Base-by-base conservation (phyloP, 2,888 invertebrate species). In the Brachypterus glaber region DNA sequence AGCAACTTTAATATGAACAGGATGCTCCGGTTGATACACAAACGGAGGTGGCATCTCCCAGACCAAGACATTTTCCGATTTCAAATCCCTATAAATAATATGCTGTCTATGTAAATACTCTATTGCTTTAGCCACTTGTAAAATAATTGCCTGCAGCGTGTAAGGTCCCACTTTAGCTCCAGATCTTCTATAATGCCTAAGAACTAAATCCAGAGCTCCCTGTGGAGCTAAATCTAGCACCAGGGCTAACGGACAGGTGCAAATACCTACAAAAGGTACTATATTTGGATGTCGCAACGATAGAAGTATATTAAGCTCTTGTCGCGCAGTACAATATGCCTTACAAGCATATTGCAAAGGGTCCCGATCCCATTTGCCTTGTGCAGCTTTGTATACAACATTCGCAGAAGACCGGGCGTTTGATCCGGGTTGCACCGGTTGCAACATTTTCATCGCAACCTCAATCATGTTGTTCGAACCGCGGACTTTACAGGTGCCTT, bases 21-120 rank as follows among this genome's bases (percentile, higher is more conserved):
- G 70, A 47, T 74, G 71, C 45, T 81, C 77, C 0, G 79, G 77
- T 40, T 74, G 73, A 33, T 76, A 74, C 42, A 77, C 74, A 57
- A 78, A 79, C 0, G 92, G 85, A 14, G 76, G 70, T 0, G 97
- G 96, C 70, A 97, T 79, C 47, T 85, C 77, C 97, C 97, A 98
- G n/a, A 96, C 96, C 2, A 98, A 68, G 27, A 98, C 93, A 69
- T 98, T 98, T 63, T 97, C 97, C 0, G 93, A 90, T 72, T 98
- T 88, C 8, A 92, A 69, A 63, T 92, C 91, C 29, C 89, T 72
- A 64, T 97, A 97, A 47, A 98, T 91, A 26, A 98, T 91, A 45
- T 87, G 79, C 41, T 85, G 79, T 7, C 87, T 81, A 68, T 98
- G 98, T 15, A 98, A 72, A 66, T 97, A 97, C 64, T 93, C 93